Base-by-base conservation (phyloP, 2,797 vertebrate species). In the Tapirus indicus region DNA sequence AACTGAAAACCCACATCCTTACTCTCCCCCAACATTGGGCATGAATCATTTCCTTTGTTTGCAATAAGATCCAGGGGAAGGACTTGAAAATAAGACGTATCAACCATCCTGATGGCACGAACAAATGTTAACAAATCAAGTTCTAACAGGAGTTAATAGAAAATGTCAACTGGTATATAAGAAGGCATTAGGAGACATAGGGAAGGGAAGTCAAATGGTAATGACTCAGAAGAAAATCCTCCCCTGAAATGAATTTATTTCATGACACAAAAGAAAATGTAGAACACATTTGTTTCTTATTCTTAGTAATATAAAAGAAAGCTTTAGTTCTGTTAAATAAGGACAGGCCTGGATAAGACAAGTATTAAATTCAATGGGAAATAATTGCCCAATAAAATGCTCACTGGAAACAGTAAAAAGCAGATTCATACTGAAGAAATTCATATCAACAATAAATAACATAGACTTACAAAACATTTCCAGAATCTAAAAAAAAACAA, bases 221-320 rank as follows among this genome's bases (percentile, higher is more conserved):
- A 88, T 89, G 83, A 78, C 54, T 78, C 68, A 82, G 66, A 66
- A 32, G 54, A 82, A 93, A 72, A 69, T 12, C 41, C 38, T 85
- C 35, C 44, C 47, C 66, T 88, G 52, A 47, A 74, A 41, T 90
- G 58, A 74, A 68, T 75, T 90, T 47, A 75, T 54, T 71, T 91
- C 64, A 52, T 18, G 7, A 87, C 66, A 87, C 74, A 86, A 74
- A 88, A 89, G 62, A 41, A 92, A 96, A 97, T 52, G 38, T 6
- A 74, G 64, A 44, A 41, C 62, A 86, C 69, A 92, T 75, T 94
- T 79, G 71, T 83, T 87, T 84, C 91, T 96, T 86, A 79, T 91
- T 91, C 47, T 90, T 47, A 78, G 17, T 29, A 32, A 90, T 52
- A 49, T 77, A 38, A 69, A 82, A 60, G 47, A 41, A 93, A 96